Conservation (phyloP, 2,797 vertebrate genomes). For the Oreochromis mossambicus region DNA sequence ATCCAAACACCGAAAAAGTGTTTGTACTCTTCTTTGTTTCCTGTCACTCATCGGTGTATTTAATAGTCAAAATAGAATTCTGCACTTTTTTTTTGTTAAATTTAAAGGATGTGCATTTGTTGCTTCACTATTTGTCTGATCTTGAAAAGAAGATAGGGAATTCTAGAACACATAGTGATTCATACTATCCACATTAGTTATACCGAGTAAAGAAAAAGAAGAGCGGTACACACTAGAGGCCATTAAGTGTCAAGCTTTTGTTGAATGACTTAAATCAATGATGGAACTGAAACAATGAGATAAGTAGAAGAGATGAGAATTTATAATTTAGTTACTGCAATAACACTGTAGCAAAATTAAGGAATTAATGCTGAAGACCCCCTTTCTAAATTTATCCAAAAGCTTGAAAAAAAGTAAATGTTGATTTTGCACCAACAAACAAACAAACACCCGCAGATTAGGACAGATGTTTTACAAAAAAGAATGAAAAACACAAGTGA, state of each 20-base stretch:
- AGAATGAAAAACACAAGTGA: not conserved
- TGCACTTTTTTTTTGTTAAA: not conserved
- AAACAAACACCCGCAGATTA: not conserved
- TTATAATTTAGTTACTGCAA: not conserved
- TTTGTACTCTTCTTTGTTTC: not conserved
- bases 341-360: not conserved
- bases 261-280: not conserved
- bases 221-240: not conserved
- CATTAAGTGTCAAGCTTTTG: rapidly evolving
- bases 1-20: not conserved
- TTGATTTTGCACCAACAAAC: not conserved
- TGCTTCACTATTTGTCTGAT: not conserved
- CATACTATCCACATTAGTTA: not conserved
- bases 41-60: not conserved
- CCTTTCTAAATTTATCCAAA: not conserved
- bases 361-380: not conserved
- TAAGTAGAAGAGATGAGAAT: not conserved
- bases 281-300: not conserved
- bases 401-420: not conserved
- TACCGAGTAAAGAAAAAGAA: not conserved
- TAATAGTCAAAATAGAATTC: not conserved
- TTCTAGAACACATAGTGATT: not conserved
- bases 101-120: not conserved
- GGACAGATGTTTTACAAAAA: not conserved
- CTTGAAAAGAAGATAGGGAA: not conserved